phyloP scores from a whole-genome alignment of 2,888 invertebrate genomes.

The Luperina nickerlii region DNA sequence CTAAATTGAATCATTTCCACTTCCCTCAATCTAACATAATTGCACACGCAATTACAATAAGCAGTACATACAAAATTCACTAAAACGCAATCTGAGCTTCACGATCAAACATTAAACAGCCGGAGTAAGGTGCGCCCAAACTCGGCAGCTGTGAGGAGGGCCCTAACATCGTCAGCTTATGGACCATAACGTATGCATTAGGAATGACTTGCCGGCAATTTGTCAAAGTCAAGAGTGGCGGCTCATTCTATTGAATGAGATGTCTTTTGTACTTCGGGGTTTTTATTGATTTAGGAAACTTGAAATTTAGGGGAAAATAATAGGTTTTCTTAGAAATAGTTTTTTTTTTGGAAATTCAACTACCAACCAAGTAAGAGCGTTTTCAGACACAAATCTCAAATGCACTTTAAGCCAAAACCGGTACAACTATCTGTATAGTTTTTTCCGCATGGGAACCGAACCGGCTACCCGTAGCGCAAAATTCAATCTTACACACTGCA shows the following conservation, averaged over 20 bases:
- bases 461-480: not conserved
- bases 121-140: not conserved
- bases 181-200: conserved; percentile 58
- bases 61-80: conserved; percentile 50
- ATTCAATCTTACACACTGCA: not conserved
- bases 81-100: conserved; percentile 34
- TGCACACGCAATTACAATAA: conserved; percentile 44
- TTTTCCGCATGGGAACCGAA: not conserved
- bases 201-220: conserved; percentile 55
- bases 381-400: not conserved
- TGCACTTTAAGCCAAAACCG: not conserved
- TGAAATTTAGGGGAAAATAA: not conserved
- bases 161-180: conserved; percentile 29
- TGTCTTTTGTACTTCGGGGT: conserved; percentile 35
- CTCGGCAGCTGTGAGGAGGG: not conserved
- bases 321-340: not conserved
- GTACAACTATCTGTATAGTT: not conserved
- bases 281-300: conserved; percentile 53
- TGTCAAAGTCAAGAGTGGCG: conserved; percentile 59
- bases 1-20: conserved; percentile 40
- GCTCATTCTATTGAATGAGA: conserved; percentile 53
- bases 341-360: not conserved
- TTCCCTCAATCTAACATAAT: conserved; percentile 20
- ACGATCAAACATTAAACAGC: conserved; percentile 7
- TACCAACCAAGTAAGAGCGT: too few relatives aligned